Base-by-base conservation (phyloP, 2,797 vertebrate genomes). In the Chelon labrosus region DNA sequence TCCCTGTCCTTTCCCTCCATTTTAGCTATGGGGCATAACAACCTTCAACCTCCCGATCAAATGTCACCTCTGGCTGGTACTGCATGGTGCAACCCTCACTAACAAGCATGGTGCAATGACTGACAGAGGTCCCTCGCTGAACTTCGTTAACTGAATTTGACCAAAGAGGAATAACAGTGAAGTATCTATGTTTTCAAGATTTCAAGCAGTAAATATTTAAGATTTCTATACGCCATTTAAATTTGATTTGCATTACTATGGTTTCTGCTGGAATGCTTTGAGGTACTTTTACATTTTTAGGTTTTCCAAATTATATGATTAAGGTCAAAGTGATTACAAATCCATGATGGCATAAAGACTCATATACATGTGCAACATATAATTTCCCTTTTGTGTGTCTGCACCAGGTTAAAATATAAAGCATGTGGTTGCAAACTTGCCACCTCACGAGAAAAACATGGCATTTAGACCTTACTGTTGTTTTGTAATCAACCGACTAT, bases 11-110 rank as follows among this genome's bases (percentile, higher is more conserved):
- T 80, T 81, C 70, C 76, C 87, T 88, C 80, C 81, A 78, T 85
- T 89, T 91, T 80, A 88, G 86, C 79, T 75, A 75, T 76, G 86
- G 66, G 79, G 82, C 79, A 75, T 72, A 61, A 64, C 88, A 90
- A 88, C 90, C 91, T 92, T 92, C 89, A 84, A 83, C 87, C 86
- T 85, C 42, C 54, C 77, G 89, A 91, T 93, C 89, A 80, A 86
- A 88, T 94, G 88, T 91, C 93, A 88, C 62, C 75, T 85, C 80
- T 82, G 74, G 85, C 62, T 73, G 62, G 83, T 68, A 75, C 51
- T 52, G 50, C 73, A 11, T 27, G 72, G 65, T 65, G 65, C 77
- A 41, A 59, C 57, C 78, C 59, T 58, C 70, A 69, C 74, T 66
- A 77, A 88, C 78, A 77, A 84, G 85, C 75, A 38, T 44, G 73